These are phyloP conservation scores for Andrena cerasifolii DNA, from an alignment of 1,140 invertebrate species.

Conservation along the genomic window DNA sequence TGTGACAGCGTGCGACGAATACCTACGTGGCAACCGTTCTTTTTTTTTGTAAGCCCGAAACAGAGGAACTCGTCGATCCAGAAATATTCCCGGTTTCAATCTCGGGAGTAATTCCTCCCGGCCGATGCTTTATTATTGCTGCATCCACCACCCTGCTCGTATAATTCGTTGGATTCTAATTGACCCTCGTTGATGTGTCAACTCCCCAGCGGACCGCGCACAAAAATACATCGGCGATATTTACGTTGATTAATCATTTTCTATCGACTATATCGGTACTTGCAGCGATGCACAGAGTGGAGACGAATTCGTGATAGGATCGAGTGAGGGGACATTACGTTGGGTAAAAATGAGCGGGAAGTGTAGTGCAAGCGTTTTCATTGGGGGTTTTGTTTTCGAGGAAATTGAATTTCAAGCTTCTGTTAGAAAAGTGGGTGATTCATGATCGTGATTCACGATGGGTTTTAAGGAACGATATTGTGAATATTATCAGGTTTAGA, in stretches of 20 bases:
- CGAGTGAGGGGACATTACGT: too few relatives aligned
- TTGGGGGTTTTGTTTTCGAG: not conserved
- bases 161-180: slow-evolving; percentile 10
- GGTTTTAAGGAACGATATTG: too few relatives aligned
- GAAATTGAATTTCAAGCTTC: not conserved
- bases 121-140: not conserved
- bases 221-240: slow-evolving; percentile 15
- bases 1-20: too few relatives aligned
- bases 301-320: too few relatives aligned
- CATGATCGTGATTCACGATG: too few relatives aligned
- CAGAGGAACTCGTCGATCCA: not conserved
- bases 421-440: too few relatives aligned
- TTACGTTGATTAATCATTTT: slow-evolving; percentile 8
- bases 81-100: slow-evolving; percentile 8
- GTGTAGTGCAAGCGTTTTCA: too few relatives aligned
- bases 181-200: slow-evolving; percentile 15
- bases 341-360: too few relatives aligned
- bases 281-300: too few relatives aligned
- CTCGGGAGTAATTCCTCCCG: not conserved
- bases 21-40: too few relatives aligned
- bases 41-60: not conserved
- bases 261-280: not conserved
- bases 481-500: too few relatives aligned
- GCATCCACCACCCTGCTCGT: not conserved
- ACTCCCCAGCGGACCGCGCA: not conserved